A percentile compares a stretch with the other conserved stretches of the same genome.
Evolutionary conservation across 2,888 invertebrate species (phyloP).

Genomic region (Lithodes maja): DNA sequence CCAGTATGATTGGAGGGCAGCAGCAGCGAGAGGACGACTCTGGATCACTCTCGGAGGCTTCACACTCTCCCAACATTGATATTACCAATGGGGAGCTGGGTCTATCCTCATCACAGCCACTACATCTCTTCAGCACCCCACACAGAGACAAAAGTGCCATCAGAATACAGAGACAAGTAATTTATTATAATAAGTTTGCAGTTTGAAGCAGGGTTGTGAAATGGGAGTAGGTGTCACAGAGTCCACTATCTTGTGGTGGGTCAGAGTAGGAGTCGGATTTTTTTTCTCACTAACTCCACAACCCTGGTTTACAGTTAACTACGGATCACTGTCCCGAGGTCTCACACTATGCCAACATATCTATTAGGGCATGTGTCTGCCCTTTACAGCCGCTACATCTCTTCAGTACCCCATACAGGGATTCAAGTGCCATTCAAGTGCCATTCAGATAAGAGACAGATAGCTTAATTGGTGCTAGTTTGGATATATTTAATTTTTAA

Average conservation of each 20-base stretch:
- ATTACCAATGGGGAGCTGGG: slow-evolving; percentile 50
- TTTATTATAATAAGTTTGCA: not conserved
- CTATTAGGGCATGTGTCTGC: slow-evolving; percentile 17
- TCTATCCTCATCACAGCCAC: slow-evolving; percentile 18
- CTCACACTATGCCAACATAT: slow-evolving; percentile 39
- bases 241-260: no score
- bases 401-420: slow-evolving; percentile 47
- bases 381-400: slow-evolving; percentile 19
- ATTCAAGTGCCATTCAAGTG: slow-evolving; percentile 24
- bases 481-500: no score
- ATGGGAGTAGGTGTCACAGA: no score
- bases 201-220: not conserved
- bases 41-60: slow-evolving; percentile 49
- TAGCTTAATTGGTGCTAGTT: no score
- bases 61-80: slow-evolving; percentile 44
- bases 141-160: slow-evolving; percentile 30
- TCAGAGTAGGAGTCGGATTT: no score
- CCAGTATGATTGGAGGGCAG: not conserved
- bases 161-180: slow-evolving; percentile 49
- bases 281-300: no score
- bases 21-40: slow-evolving; percentile 51
- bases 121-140: slow-evolving; percentile 43
- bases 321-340: slow-evolving; percentile 47
- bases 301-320: not conserved
- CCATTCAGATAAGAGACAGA: no score